Percentiles rank a stretch among this genome's conserved stretches.
Evolutionary conservation across 1,140 invertebrate genomes (phyloP).

Genomic region (Trissolcus basalis): DNA sequence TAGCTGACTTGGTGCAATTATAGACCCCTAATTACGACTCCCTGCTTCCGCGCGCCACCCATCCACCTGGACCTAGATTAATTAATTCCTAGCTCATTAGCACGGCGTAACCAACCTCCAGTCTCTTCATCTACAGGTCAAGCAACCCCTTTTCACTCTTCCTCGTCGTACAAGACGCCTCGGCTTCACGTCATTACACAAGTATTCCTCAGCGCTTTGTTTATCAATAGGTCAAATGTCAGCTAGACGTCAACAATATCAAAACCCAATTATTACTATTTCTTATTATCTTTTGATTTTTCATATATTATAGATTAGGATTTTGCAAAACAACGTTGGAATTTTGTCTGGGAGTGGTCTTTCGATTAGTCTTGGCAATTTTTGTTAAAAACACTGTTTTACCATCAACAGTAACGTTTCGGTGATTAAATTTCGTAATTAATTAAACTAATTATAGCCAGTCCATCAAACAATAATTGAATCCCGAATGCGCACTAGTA

Average conservation of each 20-base stretch:
- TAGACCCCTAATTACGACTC: slow-evolving; percentile 70
- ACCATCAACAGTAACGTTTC: too few species aligned
- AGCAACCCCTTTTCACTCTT: slow-evolving; percentile 42
- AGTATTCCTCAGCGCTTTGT: neutral
- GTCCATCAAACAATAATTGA: slow-evolving; percentile 20
- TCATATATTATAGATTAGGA: too few species aligned
- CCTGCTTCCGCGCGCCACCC: slow-evolving; percentile 12
- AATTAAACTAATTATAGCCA: slow-evolving; percentile 23
- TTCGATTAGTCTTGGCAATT: too few species aligned
- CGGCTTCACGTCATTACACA: neutral
- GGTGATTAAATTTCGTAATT: neutral
- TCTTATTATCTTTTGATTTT: too few species aligned
- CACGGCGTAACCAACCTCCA: slow-evolving; percentile 60
- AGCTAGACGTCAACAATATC: too few species aligned
- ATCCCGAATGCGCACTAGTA: slow-evolving; percentile 12
- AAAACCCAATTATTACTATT: too few species aligned
- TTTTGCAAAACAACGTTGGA: too few species aligned
- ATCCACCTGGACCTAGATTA: slow-evolving; percentile 59
- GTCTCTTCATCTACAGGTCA: slow-evolving; percentile 60
- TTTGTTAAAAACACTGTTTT: too few species aligned
- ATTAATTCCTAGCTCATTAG: slow-evolving; percentile 73
- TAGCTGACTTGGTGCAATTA: slow-evolving; percentile 71
- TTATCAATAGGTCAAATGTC: too few species aligned
- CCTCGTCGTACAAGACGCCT: neutral
- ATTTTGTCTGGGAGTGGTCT: too few species aligned